Base-by-base conservation (phyloP, 2,797 vertebrate genomes). In the Phataginus tricuspis region DNA sequence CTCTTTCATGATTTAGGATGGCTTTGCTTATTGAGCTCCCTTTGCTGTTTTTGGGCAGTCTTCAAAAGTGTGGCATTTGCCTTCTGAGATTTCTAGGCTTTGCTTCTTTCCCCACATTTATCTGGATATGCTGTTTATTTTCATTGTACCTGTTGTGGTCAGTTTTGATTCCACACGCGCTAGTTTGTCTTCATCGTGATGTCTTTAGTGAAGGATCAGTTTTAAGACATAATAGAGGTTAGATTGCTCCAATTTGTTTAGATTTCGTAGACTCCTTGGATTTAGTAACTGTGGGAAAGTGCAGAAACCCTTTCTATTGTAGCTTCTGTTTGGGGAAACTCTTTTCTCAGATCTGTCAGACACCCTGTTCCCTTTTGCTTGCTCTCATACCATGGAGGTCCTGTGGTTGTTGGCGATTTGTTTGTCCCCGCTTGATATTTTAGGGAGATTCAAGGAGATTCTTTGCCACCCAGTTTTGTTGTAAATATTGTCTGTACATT, bases 21-120 rank as follows among this genome's bases (percentile, higher is more conserved):
- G 1, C 57, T 92, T 91, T 95, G 93, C 25, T 86, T 82, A 68
- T 5, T 80, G 55, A 85, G 37, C n/a, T 55, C 14, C 39, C 66
- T 80, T 45, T 83, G 45, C 39, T 96, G 11, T 82, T 84, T 86
- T 69, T 34, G 68, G 34, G 37, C 25, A 83, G 15, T 59, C 68
- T 89, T 95, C 21, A 34, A 23, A 89, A 93, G 15, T 37, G 25
- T 91, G 39, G 16, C 27, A n/a, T 89, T 89, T 91, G 27, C 57
- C 95, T 93, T 92, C 85, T 90, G 55, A 72, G 42, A 84, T 96
- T 92, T 84, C 12, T 78, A 72, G 37, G 3, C 53, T 87, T 49
- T 57, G 1, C 86, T 63, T 23, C 23, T n/a, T 89, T 69, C 27
- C 18, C 14, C 9, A 1, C 29, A 92, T 92, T 84, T 64, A 37